Evolutionary conservation across 2,113 vertebrate species (phyloP), one percentile per base, ranked within the genome.

Genomic region (Vanacampus margaritifer): DNA sequence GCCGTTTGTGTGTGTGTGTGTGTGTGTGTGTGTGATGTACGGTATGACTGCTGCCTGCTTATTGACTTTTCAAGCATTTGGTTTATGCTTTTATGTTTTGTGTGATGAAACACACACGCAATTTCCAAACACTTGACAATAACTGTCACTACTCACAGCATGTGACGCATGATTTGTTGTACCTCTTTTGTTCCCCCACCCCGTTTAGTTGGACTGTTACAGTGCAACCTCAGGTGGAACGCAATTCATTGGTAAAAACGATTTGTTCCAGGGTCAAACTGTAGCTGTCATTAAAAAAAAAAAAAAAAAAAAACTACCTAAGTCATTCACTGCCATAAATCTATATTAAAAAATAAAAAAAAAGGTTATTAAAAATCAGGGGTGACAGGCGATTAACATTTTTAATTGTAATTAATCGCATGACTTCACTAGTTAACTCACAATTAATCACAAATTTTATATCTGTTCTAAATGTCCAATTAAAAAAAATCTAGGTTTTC

Each of bases 91-190:
- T 17, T 75, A 36, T 67, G 12, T 14, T 74, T 77, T 71, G 36
- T 60, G 35, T 61, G 21, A 24, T 48, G 17, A 35, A 14, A 37
- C 8, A 32, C 32, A 68, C 56, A 68, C 12, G 21, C 56, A 24
- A 26, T 14, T 24, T 57, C 48, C 24, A 53, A 61, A 41, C 48
- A 41, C 37, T 53, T 72, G 35, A 70, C 62, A 56, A 68, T 26
- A 23, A 5, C 16, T 14, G 10, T 24, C 2, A n/a, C n/a, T 13
- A 6, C 12, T n/a, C 14, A 0, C 39, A 9, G 86, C 88, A 87
- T 83, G 87, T 73, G 54, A 56, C 71, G 88, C 86, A 89, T 87
- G 75, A 72, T 59, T 67, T 71, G 17, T 74, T 56, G 24, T 26
- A 65, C 64, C 53, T 65, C 4, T 61, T 60, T 79, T 76, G 66